Conservation (phyloP, 2,797 vertebrate genomes). For the Limosa lapponica region DNA sequence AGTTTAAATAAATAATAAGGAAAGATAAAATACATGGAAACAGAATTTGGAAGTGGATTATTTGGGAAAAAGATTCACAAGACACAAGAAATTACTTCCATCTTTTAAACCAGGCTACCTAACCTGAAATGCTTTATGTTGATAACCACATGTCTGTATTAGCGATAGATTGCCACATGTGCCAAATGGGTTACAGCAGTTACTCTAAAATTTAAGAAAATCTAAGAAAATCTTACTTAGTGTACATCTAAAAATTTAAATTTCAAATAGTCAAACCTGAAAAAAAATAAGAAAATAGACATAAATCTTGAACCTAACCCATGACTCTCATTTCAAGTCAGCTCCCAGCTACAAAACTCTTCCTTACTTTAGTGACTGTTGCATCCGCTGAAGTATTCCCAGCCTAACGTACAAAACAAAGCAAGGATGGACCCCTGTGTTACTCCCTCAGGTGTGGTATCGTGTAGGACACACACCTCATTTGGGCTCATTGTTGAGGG, state of each 20-base stretch:
- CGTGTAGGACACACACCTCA: background rate
- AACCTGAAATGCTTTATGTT: background rate
- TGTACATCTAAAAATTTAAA: background rate
- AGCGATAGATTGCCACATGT: background rate
- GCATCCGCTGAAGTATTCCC: background rate
- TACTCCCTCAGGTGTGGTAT: background rate
- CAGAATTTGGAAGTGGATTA: background rate
- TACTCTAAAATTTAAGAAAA: background rate
- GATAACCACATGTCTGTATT: background rate
- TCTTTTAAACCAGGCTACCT: background rate
- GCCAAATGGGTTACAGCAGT: background rate
- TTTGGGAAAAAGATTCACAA: background rate
- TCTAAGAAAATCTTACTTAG: background rate
- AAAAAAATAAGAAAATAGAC: background rate
- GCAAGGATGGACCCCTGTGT: background rate
- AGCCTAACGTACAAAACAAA: background rate
- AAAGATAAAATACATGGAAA: background rate
- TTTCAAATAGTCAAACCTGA: background rate
- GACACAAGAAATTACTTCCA: background rate
- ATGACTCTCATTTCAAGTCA: background rate
- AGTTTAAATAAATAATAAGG: background rate
- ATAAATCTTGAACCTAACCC: background rate
- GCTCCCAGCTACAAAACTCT: background rate
- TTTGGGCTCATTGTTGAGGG: background rate
- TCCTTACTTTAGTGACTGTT: background rate